Conservation (phyloP, 53 echinoderm and acorn worm genomes). For the Temnopleurus reevesii region DNA sequence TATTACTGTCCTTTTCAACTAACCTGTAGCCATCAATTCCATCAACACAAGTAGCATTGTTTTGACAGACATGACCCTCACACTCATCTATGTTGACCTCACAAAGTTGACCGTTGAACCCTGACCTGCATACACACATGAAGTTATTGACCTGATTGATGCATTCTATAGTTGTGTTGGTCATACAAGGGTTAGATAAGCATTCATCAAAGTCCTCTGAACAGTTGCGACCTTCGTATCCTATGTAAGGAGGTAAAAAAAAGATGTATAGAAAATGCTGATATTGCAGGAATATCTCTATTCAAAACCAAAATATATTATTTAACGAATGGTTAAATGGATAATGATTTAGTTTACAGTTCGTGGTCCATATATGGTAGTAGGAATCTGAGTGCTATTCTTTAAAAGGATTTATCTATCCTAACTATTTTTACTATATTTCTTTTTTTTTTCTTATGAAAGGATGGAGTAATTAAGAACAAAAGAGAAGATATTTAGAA, state of each 20-base stretch:
- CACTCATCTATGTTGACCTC: constrained; percentile 77
- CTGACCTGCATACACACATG: constrained; percentile 68
- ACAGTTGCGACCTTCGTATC: constrained; percentile 65
- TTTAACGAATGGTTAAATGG: too few species aligned
- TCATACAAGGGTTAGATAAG: constrained; percentile 45
- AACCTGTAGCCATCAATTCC: constrained; percentile 60
- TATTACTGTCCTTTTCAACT: too few species aligned
- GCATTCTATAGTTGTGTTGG: constrained; percentile 54
- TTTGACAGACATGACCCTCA: constrained; percentile 55
- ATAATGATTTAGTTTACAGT: too few species aligned
- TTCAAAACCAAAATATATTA: too few species aligned
- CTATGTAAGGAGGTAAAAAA: neutral
- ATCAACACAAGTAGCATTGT: constrained; percentile 67
- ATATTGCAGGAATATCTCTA: neutral
- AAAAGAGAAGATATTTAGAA: too few species aligned
- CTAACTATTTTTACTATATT: neutral
- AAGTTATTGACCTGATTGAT: constrained; percentile 61
- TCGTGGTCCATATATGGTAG: too few species aligned
- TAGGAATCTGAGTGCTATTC: too few species aligned
- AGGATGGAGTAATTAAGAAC: too few species aligned
- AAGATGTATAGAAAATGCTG: neutral
- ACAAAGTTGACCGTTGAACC: constrained; percentile 70
- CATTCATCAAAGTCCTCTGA: constrained; percentile 66
- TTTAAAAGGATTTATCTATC: neutral
- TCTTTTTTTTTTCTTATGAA: too few species aligned